These are phyloP conservation scores for Falco berigora DNA, from an alignment of 2,797 vertebrate species.

Conservation along the genomic window DNA sequence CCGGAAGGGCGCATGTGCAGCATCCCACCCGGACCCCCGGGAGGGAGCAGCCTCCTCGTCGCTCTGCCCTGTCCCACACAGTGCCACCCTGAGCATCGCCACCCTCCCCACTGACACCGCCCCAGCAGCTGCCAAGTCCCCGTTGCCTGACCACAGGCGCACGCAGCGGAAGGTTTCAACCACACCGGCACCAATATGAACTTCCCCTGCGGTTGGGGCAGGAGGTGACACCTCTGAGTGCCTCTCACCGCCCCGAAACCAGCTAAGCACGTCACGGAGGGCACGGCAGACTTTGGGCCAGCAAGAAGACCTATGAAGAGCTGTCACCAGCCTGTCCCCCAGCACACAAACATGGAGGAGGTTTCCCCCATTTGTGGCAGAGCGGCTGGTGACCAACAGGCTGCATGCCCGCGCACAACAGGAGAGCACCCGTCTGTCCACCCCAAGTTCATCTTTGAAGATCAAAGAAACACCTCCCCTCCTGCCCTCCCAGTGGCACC, in stretches of 20 bases:
- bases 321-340: neutral
- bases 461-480: neutral
- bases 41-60: accelerated
- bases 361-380: neutral
- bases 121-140: accelerated
- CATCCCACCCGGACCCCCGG: accelerated
- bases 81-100: accelerated
- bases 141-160: neutral
- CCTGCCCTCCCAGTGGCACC: neutral
- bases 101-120: accelerated
- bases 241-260: neutral
- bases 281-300: neutral
- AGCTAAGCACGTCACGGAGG: neutral
- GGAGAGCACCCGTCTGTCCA: accelerated
- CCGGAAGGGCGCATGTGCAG: accelerated
- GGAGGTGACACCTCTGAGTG: neutral
- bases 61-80: neutral
- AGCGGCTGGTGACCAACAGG: neutral
- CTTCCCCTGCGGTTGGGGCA: accelerated
- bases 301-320: neutral
- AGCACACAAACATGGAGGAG: accelerated
- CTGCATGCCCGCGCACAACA: neutral
- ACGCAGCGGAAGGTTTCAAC: neutral
- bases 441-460: too few species aligned
- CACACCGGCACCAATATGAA: accelerated